These are phyloP conservation scores for Ctenicera cuprea DNA, from an alignment of 2,888 invertebrate species.

Conservation along the genomic window DNA sequence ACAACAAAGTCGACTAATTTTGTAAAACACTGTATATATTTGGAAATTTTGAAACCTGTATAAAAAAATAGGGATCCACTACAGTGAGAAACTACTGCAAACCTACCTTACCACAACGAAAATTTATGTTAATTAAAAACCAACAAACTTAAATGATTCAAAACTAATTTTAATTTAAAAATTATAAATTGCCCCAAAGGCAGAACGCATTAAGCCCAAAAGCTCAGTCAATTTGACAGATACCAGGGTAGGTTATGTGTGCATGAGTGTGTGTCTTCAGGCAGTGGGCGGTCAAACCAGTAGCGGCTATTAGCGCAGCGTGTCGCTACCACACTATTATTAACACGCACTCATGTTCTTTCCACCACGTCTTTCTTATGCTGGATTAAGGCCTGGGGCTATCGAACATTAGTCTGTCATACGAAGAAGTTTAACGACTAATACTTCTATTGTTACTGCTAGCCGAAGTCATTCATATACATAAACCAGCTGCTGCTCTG, in stretches of 20 bases:
- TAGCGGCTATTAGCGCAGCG: slow-evolving; percentile 53
- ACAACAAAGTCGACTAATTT: no score
- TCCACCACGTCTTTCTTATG: slow-evolving; percentile 40
- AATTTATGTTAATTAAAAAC: no score
- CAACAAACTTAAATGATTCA: no score
- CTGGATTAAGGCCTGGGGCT: slow-evolving; percentile 18
- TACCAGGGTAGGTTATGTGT: slow-evolving; percentile 29
- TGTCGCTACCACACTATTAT: slow-evolving; percentile 51
- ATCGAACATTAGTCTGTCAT: slow-evolving; percentile 32
- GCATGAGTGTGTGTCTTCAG: slow-evolving; percentile 41
- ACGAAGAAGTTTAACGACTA: slow-evolving; percentile 19
- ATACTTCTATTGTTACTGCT: slow-evolving; percentile 32
- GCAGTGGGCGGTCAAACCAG: slow-evolving; percentile 52
- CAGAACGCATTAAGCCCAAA: slow-evolving; percentile 29
- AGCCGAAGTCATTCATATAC: slow-evolving; percentile 23
- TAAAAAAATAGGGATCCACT: no score
- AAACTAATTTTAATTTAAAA: no score
- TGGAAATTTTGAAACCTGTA: no score
- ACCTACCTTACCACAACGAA: no score
- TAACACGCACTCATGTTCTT: slow-evolving; percentile 50
- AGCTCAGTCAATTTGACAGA: slow-evolving; percentile 34
- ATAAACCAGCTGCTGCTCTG: slow-evolving; percentile 21
- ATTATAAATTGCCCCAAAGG: neutral
- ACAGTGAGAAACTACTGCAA: no score
- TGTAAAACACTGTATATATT: no score